A percentile compares a stretch with the other conserved stretches of the same genome.
Conservation (phyloP, 2,113 vertebrate species). For the Dermatemys mawii region DNA sequence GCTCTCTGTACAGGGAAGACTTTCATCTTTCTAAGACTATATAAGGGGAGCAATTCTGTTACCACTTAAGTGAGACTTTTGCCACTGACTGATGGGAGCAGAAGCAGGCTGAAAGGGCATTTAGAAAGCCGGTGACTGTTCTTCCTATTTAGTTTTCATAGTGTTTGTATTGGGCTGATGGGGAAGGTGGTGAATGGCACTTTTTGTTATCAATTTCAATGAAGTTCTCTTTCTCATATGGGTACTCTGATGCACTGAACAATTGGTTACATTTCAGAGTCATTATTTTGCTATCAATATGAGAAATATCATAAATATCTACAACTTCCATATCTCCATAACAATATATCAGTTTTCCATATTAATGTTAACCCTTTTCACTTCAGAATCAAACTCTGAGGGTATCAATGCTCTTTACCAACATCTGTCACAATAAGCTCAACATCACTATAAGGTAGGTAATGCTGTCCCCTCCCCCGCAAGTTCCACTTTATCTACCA, state of each 20-base stretch:
- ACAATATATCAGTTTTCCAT: background rate
- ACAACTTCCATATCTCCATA: background rate
- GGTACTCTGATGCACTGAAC: background rate
- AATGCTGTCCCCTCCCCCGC: background rate
- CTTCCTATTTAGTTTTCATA: background rate
- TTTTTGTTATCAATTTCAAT: background rate
- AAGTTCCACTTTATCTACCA: background rate
- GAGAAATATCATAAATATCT: background rate
- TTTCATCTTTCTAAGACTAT: background rate
- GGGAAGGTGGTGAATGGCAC: background rate
- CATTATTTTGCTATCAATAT: background rate
- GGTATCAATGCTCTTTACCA: background rate
- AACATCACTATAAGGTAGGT: background rate
- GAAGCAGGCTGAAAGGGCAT: background rate
- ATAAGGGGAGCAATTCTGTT: rapidly evolving
- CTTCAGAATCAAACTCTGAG: background rate
- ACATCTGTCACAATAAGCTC: background rate
- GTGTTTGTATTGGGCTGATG: background rate
- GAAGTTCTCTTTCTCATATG: background rate
- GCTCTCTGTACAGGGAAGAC: rapidly evolving
- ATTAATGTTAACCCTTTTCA: background rate
- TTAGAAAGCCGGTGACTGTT: background rate
- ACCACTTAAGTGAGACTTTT: background rate
- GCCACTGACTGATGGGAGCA: background rate
- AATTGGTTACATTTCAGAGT: background rate